Evolutionary conservation across 2,888 invertebrate genomes (phyloP), one percentile per base, ranked within the genome.

Genomic region (Leptopilina drosophilae): DNA sequence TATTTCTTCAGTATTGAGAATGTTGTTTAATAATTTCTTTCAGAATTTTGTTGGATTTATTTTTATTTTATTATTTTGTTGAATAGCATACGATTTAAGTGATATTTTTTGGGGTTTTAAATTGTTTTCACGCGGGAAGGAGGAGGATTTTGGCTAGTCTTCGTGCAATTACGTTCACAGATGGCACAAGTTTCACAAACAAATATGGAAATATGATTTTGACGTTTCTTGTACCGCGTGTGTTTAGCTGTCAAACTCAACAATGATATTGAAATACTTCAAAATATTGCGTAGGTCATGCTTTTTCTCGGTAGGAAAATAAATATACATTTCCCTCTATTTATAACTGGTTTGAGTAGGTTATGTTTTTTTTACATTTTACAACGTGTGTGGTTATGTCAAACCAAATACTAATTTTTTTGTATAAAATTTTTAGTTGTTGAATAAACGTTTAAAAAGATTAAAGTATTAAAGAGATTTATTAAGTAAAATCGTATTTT

Each of bases 121-220:
- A 82, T 77, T 15, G 20, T 15, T 77, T 87, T 85, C 82, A 85
- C 86, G 87, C 87, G 87, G 87, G 87, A 87, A 87, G 73, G 79
- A 83, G 85, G 85, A 85, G 33, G 33, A 5, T 33, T 42, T 87
- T 88, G 88, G 87, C 9, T 86, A 87, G 86, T 80, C 20, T 65
- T 76, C 67, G 81, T 80, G 83, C 65, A 79, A 79, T 77, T 79
- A 83, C 78, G 83, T 85, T 88, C 90, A 90, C 88, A 90, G 90
- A 90, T 90, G 90, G 91, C 90, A 89, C 80, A 82, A 84, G 85
- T 84, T 87, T 84, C 87, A 84, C 84, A 82, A 81, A 84, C 82
- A 85, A 84, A 86, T 49, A 49, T 84, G 79, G 81, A 83, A 85
- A 85, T 82, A 78, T 80, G 80, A 80, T 66, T 59, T 80, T 87